Evolutionary conservation across 2,888 invertebrate species (phyloP), one percentile per base, ranked within the genome.

Genomic region (Drosophila limbata): DNA sequence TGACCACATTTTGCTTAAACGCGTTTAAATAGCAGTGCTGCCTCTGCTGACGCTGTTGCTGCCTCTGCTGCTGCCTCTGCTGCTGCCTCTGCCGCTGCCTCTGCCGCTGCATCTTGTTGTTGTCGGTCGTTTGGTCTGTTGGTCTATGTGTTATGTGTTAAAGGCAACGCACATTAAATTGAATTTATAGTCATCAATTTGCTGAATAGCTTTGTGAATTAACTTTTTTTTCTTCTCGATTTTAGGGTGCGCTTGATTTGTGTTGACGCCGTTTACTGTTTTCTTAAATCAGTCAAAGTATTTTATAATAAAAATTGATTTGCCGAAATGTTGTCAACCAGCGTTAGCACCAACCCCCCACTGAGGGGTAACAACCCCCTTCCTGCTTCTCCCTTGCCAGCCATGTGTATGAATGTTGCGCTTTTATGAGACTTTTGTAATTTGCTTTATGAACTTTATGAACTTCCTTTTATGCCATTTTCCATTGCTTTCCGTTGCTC

Each of bases 171-270:
- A 79, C 87, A 90, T 90, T 90, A 89, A 87, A 89, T 87, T 89
- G 90, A 90, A 90, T 90, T 90, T 87, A 90, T 89, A 76, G 89
- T 87, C 89, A 84, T 89, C 89, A 90, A 87, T 90, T 87, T 89
- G 79, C 69, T 74, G 84, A 80, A 90, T 88, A 78, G 88, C 86
- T 82, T 75, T 73, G 86, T 75, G 84, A 89, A 85, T 89, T 77
- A 88, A 88, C 88, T 88, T 88, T 28, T 28, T 28, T 28, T 28
- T 2, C 28, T 28, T 28, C 28, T 28, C 28, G 25, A 25, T 89
- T 83, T 89, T 73, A 69, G 89, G 69, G 71, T 74, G 59, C 59
- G 76, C 72, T 88, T 84, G 84, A 87, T 84, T 84, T 84, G 82
- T 84, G 76, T 62, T 59, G 77, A 76, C 76, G 63, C 51, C 60